These are phyloP conservation scores for Maccullochella peelii DNA, from an alignment of 2,113 vertebrate species.

Conservation along the genomic window DNA sequence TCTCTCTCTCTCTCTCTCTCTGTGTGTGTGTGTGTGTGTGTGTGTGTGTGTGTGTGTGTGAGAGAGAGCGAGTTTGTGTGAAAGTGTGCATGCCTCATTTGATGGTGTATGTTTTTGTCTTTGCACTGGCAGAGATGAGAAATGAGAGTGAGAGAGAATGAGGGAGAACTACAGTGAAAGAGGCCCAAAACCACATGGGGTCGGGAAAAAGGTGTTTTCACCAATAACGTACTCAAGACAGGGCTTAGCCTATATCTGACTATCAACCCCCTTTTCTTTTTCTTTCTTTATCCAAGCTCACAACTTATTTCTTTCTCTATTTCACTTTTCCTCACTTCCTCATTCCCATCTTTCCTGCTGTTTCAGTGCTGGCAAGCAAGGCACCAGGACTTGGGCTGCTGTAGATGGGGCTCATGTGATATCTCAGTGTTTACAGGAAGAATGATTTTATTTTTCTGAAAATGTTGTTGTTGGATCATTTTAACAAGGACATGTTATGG, in stretches of 20 bases:
- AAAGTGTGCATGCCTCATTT: constrained; percentile 44
- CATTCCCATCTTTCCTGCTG: neutral
- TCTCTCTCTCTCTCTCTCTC: neutral
- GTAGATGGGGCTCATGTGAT: neutral
- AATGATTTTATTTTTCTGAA: neutral
- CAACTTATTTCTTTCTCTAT: neutral
- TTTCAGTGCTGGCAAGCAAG: neutral
- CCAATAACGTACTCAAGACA: constrained; percentile 13
- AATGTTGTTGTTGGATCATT: neutral
- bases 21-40: neutral
- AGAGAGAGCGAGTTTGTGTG: neutral
- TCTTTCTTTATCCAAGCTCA: neutral
- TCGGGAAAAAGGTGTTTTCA: constrained; percentile 15
- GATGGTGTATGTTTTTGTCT: constrained; percentile 36
- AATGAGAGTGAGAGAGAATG: neutral
- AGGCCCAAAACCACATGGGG: constrained; percentile 5
- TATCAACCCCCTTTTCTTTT: neutral
- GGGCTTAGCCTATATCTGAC: neutral
- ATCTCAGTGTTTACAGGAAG: neutral
- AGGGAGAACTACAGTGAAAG: constrained; percentile 4
- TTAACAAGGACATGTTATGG: neutral
- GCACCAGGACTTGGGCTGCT: neutral
- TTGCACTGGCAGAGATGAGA: constrained; percentile 6
- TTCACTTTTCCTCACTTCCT: neutral
- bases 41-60: neutral